Evolutionary conservation across 2,113 vertebrate species (phyloP).

Genomic region (Carassius auratus): DNA sequence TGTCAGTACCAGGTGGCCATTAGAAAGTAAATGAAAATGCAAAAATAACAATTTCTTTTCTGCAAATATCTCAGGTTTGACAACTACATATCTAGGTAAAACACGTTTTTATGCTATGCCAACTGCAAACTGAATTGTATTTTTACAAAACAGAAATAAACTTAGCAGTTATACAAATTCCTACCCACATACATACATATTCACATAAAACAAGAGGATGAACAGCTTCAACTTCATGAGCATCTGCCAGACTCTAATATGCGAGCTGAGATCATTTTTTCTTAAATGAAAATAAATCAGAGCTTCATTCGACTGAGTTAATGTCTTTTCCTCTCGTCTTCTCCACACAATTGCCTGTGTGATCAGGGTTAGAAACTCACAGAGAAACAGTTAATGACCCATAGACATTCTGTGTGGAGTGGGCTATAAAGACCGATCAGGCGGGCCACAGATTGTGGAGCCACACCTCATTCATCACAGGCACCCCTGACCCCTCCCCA

Average conservation of each 20-base stretch:
- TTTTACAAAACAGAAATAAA: slow-evolving; percentile 12
- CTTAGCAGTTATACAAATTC: slow-evolving; percentile 15
- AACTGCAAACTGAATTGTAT: background rate
- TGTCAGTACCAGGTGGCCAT: background rate
- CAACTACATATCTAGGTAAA: background rate
- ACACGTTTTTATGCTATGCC: background rate
- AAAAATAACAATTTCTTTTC: background rate
- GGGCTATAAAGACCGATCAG: slow-evolving; percentile 54
- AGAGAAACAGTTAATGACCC: slow-evolving; percentile 58
- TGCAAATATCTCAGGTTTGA: background rate
- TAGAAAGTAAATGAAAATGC: background rate
- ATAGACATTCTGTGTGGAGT: slow-evolving; percentile 34
- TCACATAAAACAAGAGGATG: slow-evolving; percentile 2
- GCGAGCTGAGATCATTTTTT: slow-evolving; percentile 46
- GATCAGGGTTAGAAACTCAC: slow-evolving; percentile 38
- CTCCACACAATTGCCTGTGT: slow-evolving; percentile 47
- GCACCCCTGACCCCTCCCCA: background rate
- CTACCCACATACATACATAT: slow-evolving; percentile 4
- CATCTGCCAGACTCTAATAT: slow-evolving; percentile 37
- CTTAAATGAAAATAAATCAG: slow-evolving; percentile 64
- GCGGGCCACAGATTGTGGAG: slow-evolving; percentile 48
- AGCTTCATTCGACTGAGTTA: slow-evolving; percentile 37
- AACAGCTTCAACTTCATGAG: slow-evolving; percentile 5
- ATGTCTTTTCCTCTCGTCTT: slow-evolving; percentile 48
- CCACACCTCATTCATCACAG: slow-evolving; percentile 51